phyloP scores from a whole-genome alignment of 2,113 vertebrate genomes.

The Bufo bufo region DNA sequence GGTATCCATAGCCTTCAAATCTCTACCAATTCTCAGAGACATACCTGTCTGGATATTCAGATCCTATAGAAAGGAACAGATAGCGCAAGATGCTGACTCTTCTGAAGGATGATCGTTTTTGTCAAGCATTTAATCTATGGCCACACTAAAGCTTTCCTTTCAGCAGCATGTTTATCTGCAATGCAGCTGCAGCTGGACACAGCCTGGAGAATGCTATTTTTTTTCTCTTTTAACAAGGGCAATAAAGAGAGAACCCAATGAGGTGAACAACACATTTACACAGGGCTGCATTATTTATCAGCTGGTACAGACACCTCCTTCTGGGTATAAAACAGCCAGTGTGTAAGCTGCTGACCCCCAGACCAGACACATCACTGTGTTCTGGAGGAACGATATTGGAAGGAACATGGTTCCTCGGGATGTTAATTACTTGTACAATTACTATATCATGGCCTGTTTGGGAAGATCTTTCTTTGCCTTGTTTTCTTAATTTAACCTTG shows the following conservation, averaged over 20 bases:
- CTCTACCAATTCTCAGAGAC: not conserved
- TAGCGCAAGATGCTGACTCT: not conserved
- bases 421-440: not conserved
- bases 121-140: not conserved
- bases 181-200: constrained; percentile 31
- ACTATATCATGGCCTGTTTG: not conserved
- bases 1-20: not conserved
- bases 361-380: not conserved
- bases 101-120: not conserved
- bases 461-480: not conserved
- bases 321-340: not conserved
- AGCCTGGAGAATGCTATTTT: not conserved
- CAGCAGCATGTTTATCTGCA: constrained; percentile 36
- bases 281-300: not conserved
- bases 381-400: not conserved
- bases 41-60: not conserved
- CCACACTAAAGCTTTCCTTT: not conserved
- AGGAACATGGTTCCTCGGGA: not conserved
- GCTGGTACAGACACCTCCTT: not conserved
- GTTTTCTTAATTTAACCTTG: too few relatives aligned
- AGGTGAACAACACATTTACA: not conserved
- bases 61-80: not conserved
- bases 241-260: constrained; percentile 14
- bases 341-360: not conserved
- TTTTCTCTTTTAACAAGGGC: constrained; percentile 21